Evolutionary conservation across 2,797 vertebrate genomes (phyloP).

Genomic region (Enteromius anoplus): DNA sequence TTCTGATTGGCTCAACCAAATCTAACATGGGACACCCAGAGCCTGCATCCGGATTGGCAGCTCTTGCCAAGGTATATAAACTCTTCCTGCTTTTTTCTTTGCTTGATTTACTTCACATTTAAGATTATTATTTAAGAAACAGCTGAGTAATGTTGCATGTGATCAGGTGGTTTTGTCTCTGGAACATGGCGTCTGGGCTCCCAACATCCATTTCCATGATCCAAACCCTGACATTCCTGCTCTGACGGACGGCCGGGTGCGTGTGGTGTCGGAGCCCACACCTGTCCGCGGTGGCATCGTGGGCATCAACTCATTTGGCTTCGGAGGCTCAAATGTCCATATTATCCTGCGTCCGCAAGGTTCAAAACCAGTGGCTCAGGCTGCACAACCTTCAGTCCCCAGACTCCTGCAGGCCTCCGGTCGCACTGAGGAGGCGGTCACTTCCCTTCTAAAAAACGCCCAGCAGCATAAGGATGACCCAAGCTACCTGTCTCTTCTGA

Average conservation of each 20-base stretch:
- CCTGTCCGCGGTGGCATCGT: slow-evolving; percentile 85
- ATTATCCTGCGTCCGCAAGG: slow-evolving; percentile 84
- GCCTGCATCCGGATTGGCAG: slow-evolving; percentile 91
- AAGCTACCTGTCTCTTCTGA: slow-evolving; percentile 84
- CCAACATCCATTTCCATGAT: slow-evolving; percentile 89
- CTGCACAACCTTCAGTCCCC: slow-evolving; percentile 59
- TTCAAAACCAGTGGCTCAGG: slow-evolving; percentile 45
- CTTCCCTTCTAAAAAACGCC: slow-evolving; percentile 77
- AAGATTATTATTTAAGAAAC: background rate
- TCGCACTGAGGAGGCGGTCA: slow-evolving; percentile 85
- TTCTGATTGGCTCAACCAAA: slow-evolving; percentile 94
- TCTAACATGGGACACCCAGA: slow-evolving; percentile 99
- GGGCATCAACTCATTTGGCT: slow-evolving; percentile 94
- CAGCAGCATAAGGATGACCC: slow-evolving; percentile 70
- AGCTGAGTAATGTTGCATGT: background rate
- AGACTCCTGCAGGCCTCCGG: slow-evolving; percentile 86
- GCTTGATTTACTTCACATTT: background rate
- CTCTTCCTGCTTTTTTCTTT: background rate
- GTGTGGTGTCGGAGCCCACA: slow-evolving; percentile 83
- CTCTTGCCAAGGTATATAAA: slow-evolving; percentile 86
- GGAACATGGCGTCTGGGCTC: slow-evolving; percentile 90
- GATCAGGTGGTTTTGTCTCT: slow-evolving; percentile 88
- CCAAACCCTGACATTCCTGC: slow-evolving; percentile 91
- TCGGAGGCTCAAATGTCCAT: slow-evolving; percentile 95
- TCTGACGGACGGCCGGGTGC: slow-evolving; percentile 81